Evolutionary conservation across 2,113 vertebrate species (phyloP).

Genomic region (Machaerirhynchus nigripectus): DNA sequence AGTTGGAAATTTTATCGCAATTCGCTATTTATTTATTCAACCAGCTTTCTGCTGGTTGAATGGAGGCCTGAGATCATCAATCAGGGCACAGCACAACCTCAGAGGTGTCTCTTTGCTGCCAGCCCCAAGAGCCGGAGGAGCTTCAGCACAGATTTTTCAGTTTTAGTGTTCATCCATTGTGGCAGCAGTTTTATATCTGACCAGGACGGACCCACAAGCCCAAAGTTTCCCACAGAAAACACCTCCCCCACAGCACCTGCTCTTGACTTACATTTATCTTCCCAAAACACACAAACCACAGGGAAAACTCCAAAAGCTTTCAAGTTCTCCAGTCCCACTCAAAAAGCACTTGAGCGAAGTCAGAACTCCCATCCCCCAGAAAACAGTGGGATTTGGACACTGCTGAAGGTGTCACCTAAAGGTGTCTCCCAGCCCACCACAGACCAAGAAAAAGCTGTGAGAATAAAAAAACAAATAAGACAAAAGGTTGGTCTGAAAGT

Average conservation of each 20-base stretch:
- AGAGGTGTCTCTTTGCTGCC: background rate
- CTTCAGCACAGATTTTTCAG: background rate
- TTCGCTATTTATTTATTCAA: background rate
- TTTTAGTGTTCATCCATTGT: background rate
- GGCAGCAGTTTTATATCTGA: background rate
- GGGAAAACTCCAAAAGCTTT: background rate
- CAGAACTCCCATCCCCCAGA: background rate
- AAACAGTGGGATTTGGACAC: background rate
- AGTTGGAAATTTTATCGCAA: background rate
- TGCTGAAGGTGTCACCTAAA: background rate
- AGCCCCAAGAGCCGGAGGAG: background rate
- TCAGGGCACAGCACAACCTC: background rate
- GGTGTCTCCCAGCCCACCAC: rapidly evolving
- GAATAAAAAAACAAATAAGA: background rate
- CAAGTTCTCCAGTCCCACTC: background rate
- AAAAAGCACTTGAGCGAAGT: background rate
- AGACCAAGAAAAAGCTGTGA: background rate
- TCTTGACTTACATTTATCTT: background rate
- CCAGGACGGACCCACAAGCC: rapidly evolving
- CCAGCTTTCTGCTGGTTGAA: background rate
- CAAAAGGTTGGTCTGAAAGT: background rate
- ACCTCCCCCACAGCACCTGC: background rate
- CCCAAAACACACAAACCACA: background rate
- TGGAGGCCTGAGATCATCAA: background rate
- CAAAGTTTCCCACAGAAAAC: background rate